Conservation (phyloP, 1,140 invertebrate genomes). For the Zaprionus kolodkinae region DNA sequence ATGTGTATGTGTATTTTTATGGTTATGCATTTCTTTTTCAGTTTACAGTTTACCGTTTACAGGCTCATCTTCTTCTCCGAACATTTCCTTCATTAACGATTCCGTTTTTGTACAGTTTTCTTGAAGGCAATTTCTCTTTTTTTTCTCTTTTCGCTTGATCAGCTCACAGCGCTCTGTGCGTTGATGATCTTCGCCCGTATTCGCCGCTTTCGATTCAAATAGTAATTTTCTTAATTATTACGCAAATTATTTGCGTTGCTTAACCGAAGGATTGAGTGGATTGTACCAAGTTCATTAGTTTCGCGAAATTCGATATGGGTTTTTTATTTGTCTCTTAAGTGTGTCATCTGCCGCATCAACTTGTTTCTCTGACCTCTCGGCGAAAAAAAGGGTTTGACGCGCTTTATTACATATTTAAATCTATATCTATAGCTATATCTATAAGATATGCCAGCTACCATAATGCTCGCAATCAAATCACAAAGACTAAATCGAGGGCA, state of each 20-base stretch:
- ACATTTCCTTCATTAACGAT: constrained; percentile 81
- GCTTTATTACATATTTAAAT: constrained; percentile 53
- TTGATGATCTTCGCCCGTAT: constrained; percentile 26
- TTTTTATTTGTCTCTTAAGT: constrained; percentile 23
- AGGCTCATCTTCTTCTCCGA: constrained; percentile 69
- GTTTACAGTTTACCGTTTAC: constrained; percentile 41
- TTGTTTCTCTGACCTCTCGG: constrained; percentile 51
- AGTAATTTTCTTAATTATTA: constrained; percentile 42
- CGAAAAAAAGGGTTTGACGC: constrained; percentile 52
- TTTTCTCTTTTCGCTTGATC: constrained; percentile 30
- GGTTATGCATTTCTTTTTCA: constrained; percentile 75
- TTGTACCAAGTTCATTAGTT: constrained; percentile 34
- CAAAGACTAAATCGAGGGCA: constrained; percentile 68
- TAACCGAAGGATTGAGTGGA: constrained; percentile 48
- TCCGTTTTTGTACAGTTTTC: constrained; percentile 64
- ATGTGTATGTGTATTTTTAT: constrained; percentile 58
- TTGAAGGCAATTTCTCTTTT: constrained; percentile 66
- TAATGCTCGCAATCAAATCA: constrained; percentile 45
- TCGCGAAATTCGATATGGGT: neutral
- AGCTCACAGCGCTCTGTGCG: neutral
- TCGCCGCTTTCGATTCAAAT: constrained; percentile 9
- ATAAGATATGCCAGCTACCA: constrained; percentile 18
- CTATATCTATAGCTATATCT: constrained; percentile 28
- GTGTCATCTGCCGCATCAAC: constrained; percentile 51
- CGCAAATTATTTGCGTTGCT: constrained; percentile 55